Conservation (phyloP, 2,113 vertebrate species). For the Lamprologus tigripictilis region DNA sequence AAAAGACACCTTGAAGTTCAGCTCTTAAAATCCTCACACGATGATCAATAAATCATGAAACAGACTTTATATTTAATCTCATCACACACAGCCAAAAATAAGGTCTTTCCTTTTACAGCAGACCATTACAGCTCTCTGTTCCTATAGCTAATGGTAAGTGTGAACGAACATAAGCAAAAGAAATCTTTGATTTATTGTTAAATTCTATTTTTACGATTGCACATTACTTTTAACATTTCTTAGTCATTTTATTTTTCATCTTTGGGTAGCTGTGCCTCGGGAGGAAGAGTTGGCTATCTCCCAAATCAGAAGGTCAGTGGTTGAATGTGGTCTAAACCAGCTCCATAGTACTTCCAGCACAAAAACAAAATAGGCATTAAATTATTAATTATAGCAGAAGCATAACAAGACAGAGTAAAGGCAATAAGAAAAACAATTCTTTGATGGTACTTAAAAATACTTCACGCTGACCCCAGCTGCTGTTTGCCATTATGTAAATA, state of each 20-base stretch:
- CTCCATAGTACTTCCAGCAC: background rate
- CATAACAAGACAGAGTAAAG: background rate
- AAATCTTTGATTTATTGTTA: background rate
- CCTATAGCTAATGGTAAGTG: background rate
- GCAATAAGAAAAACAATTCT: background rate
- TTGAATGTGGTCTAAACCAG: background rate
- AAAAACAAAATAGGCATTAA: background rate
- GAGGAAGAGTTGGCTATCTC: background rate
- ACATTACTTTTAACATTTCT: background rate
- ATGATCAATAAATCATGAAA: background rate
- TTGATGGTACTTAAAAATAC: background rate
- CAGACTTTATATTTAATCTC: background rate
- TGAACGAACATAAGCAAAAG: background rate
- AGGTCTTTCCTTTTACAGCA: background rate
- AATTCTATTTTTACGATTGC: background rate
- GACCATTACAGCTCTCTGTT: background rate
- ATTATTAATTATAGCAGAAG: background rate
- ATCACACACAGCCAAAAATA: background rate
- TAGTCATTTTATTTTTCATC: background rate
- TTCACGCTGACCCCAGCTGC: background rate
- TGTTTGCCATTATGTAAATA: background rate
- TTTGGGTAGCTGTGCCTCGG: background rate
- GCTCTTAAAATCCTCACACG: background rate
- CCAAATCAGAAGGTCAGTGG: background rate
- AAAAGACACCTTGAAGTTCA: background rate